A percentile compares a stretch with the other conserved stretches of the same genome.
phyloP scores from a whole-genome alignment of 2,113 vertebrate genomes.

The Edolisoma coerulescens region DNA sequence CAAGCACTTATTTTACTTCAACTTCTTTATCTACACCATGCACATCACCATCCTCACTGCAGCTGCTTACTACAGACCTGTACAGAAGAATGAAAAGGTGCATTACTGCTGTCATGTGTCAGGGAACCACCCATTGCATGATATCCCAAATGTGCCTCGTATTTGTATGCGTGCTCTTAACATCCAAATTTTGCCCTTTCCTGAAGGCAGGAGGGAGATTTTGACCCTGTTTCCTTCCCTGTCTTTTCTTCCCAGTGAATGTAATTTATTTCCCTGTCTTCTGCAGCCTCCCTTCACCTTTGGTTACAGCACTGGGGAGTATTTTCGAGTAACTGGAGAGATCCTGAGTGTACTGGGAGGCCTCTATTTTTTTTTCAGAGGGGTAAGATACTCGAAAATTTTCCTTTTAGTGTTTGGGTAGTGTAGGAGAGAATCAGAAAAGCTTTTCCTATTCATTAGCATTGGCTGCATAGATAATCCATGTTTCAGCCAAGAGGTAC shows the following conservation, averaged over 20 bases:
- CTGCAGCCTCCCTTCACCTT: conserved; percentile 76
- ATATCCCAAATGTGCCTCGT: neutral
- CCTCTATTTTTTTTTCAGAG: conserved; percentile 84
- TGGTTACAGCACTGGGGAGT: conserved; percentile 47
- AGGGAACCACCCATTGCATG: neutral
- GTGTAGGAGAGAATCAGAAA: neutral
- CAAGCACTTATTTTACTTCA: conserved; percentile 83
- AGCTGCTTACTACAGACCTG: conserved; percentile 81
- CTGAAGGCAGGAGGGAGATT: neutral
- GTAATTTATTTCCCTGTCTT: neutral
- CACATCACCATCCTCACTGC: conserved; percentile 87
- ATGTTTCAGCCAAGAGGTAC: neutral
- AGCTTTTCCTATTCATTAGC: neutral
- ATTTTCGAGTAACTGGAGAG: conserved; percentile 80
- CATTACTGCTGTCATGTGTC: neutral
- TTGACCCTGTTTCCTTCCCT: neutral
- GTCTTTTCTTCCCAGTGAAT: too few species aligned
- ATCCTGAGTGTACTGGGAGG: conserved; percentile 77
- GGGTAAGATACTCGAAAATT: conserved; percentile 75
- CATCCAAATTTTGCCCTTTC: neutral
- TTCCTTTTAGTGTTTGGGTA: neutral
- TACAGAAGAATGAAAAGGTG: conserved; percentile 49
- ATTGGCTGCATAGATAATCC: neutral
- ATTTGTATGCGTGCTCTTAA: neutral
- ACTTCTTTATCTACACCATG: conserved; percentile 83